Conservation (phyloP, 2,888 invertebrate genomes). For the Leptothorax acervorum region DNA sequence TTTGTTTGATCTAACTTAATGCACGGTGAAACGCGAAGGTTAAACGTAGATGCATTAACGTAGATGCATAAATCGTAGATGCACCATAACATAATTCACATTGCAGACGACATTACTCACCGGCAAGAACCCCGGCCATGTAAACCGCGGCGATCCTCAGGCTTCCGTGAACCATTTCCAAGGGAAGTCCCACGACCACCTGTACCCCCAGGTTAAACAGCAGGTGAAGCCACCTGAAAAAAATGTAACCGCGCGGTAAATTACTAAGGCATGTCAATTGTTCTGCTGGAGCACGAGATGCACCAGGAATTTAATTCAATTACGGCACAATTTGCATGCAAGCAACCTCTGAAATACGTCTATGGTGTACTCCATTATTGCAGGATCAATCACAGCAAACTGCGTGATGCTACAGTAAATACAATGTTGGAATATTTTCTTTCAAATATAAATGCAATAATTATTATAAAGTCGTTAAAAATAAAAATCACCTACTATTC, state of each 20-base stretch:
- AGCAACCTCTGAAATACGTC: neutral
- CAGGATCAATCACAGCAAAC: neutral
- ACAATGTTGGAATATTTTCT: neutral
- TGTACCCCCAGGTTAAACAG: conserved; percentile 98
- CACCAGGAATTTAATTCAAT: conserved; percentile 35
- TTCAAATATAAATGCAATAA: neutral
- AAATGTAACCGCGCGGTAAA: conserved; percentile 62
- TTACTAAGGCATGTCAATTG: conserved; percentile 51
- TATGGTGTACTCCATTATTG: neutral
- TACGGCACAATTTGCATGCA: conserved; percentile 4
- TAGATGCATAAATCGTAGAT: conserved; percentile 47
- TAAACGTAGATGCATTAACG: conserved; percentile 43
- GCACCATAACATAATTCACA: conserved; percentile 52
- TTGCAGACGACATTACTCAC: conserved; percentile 85
- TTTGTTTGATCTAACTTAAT: conserved; percentile 14
- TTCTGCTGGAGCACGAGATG: neutral
- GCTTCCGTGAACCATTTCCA: conserved; percentile 99
- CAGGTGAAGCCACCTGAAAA: conserved; percentile 94
- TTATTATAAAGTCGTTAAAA: neutral
- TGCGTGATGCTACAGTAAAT: neutral
- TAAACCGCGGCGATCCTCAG: conserved; percentile 95
- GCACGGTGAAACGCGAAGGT: conserved; percentile 19
- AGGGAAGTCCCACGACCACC: conserved; percentile 95
- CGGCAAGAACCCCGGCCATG: conserved; percentile 96
- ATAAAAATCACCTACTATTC: neutral